phyloP scores from a whole-genome alignment of 2,113 vertebrate genomes.

The Pyrgilauda ruficollis region DNA sequence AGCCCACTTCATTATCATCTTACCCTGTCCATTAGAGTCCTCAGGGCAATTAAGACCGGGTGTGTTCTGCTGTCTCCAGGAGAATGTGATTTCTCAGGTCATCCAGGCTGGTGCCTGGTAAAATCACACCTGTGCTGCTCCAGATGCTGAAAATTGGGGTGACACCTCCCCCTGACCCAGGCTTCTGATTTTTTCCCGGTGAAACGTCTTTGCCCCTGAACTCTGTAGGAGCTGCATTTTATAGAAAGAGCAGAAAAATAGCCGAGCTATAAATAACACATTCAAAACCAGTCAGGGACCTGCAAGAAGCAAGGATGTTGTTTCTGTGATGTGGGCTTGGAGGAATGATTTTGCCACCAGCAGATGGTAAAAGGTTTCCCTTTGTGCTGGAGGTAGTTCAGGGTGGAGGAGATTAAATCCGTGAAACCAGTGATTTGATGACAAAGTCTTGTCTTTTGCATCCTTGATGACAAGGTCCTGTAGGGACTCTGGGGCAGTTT shows the following conservation, averaged over 20 bases:
- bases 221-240: not conserved
- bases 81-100: not conserved
- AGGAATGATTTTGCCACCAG: not conserved
- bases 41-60: not conserved
- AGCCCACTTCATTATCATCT: not conserved
- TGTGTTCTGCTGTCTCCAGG: not conserved
- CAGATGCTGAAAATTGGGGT: not conserved
- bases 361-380: not conserved
- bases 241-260: not conserved
- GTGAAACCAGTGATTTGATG: not conserved
- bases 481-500: not conserved
- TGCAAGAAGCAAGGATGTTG: not conserved
- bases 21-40: accelerated
- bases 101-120: not conserved
- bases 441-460: slow-evolving; percentile 7
- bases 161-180: not conserved
- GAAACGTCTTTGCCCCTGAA: not conserved
- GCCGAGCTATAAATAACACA: slow-evolving; percentile 35
- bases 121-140: not conserved
- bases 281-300: slow-evolving; percentile 12
- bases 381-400: not conserved
- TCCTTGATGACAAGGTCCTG: not conserved
- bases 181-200: not conserved
- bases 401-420: not conserved
- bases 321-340: not conserved